Conservation (phyloP, 1,140 invertebrate species). For the Solenopsis fugax region DNA sequence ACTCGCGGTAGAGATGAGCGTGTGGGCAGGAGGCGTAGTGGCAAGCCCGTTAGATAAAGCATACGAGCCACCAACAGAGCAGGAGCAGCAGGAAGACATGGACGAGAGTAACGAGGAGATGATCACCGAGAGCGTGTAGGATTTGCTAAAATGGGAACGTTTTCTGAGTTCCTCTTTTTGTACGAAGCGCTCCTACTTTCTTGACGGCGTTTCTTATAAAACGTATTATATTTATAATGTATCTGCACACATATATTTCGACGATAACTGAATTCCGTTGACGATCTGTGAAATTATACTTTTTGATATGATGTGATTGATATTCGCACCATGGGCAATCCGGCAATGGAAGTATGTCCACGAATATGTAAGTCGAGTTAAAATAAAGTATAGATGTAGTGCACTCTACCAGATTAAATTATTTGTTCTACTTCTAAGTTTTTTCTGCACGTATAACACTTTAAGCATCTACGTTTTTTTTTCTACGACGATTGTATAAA, state of each 20-base stretch:
- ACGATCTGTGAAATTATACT: not conserved
- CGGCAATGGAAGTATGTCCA: not conserved
- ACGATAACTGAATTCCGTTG: constrained; percentile 14
- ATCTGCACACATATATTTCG: constrained; percentile 47
- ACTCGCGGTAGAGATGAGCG: constrained; percentile 93
- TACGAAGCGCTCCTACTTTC: constrained; percentile 39
- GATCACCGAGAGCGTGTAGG: constrained; percentile 86
- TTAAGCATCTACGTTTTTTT: not conserved
- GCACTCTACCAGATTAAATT: not conserved
- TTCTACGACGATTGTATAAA: not conserved
- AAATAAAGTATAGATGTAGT: constrained; percentile 16
- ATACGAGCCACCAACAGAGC: constrained; percentile 91
- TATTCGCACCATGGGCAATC: not conserved
- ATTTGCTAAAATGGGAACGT: constrained; percentile 36
- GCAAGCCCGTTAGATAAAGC: constrained; percentile 96
- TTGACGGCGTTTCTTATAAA: constrained; percentile 64
- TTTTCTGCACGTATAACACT: not conserved
- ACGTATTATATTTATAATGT: constrained; percentile 73
- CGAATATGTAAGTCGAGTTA: not conserved
- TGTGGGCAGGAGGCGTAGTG: constrained; percentile 96
- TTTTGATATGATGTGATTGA: constrained; percentile 7
- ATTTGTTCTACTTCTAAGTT: constrained; percentile 14
- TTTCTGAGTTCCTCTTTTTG: constrained; percentile 36
- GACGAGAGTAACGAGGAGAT: constrained; percentile 87
- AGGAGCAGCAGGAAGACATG: constrained; percentile 88